Conservation (phyloP, 2,888 invertebrate genomes). For the Suillia variegata region DNA sequence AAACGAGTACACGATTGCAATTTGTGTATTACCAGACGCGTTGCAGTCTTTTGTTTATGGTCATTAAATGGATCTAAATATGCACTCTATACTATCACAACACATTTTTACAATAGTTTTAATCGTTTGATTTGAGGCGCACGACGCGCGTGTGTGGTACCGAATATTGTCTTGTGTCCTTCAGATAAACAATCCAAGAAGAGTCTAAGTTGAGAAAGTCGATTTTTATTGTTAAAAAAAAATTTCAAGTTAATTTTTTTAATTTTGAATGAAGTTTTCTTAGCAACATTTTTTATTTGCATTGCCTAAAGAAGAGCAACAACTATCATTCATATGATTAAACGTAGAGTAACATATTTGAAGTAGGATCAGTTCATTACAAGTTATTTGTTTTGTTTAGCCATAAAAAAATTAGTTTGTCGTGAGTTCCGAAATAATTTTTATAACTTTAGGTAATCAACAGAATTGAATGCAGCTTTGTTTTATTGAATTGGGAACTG, state of each 20-base stretch:
- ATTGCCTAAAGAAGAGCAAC: too few relatives aligned
- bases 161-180: background rate
- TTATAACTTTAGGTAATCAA: background rate
- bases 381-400: too few relatives aligned
- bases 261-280: too few relatives aligned
- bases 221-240: too few relatives aligned
- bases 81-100: conserved; percentile 5
- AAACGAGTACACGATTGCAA: too few relatives aligned
- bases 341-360: too few relatives aligned
- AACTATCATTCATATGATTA: too few relatives aligned
- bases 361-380: background rate
- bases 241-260: too few relatives aligned
- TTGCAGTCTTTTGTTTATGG: conserved; percentile 42
- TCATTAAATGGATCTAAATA: conserved; percentile 39
- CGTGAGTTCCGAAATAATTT: background rate
- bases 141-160: background rate
- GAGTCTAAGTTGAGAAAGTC: too few relatives aligned
- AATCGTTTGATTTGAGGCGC: background rate
- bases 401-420: too few relatives aligned
- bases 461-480: background rate
- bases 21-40: conserved; percentile 14
- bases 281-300: too few relatives aligned
- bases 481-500: background rate
- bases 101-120: background rate
- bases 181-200: background rate